phyloP scores from a whole-genome alignment of 2,888 invertebrate genomes.

The Actias luna region DNA sequence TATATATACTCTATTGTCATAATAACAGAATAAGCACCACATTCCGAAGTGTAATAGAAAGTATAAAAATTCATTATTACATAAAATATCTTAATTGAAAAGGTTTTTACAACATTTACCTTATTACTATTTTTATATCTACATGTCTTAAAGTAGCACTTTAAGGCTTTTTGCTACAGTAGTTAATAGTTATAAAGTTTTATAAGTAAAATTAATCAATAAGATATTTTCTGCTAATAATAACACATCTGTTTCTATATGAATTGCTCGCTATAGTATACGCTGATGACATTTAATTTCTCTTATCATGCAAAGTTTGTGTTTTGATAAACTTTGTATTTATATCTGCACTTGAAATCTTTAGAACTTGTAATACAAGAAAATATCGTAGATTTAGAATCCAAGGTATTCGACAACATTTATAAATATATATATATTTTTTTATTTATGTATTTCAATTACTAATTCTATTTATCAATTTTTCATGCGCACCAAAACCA shows the following conservation, averaged over 20 bases:
- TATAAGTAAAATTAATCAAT: no score
- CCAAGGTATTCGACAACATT: neutral
- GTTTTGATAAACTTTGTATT: neutral
- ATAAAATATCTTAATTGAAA: neutral
- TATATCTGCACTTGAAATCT: neutral
- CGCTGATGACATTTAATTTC: neutral
- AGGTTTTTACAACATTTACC: neutral
- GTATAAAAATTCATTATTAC: neutral
- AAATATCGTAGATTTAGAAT: neutral
- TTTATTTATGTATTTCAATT: neutral
- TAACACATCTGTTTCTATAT: neutral
- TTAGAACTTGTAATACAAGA: neutral
- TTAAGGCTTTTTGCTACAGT: neutral
- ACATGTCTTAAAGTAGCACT: neutral
- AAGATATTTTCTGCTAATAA: neutral
- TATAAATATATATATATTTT: neutral
- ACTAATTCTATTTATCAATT: slow-evolving; percentile 39
- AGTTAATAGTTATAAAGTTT: neutral
- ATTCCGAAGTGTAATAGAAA: neutral
- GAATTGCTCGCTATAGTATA: neutral
- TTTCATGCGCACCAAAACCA: slow-evolving; percentile 64
- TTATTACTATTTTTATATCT: neutral
- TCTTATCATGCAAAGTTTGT: neutral
- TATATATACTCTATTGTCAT: neutral
- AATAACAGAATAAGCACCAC: neutral